Base-by-base conservation (phyloP, 1,140 invertebrate species). In the Chionoecetes opilio region DNA sequence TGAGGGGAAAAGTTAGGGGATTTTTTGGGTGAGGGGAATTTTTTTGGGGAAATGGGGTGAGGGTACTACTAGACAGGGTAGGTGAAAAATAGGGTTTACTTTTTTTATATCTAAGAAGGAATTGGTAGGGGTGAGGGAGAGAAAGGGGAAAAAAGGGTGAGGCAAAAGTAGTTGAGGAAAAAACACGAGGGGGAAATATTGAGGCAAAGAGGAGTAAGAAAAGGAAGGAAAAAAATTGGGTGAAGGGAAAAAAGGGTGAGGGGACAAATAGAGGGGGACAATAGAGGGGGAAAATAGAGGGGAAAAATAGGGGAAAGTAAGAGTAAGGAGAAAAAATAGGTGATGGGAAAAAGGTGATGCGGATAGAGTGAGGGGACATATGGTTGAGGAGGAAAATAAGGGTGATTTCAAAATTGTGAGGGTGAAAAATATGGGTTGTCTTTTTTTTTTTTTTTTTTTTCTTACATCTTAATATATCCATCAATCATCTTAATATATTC, bases 281-380 rank as follows among this genome's bases (percentile, higher is more conserved):
- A 17, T 26, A 34, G 37, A 6, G 46, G 3, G 17, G 17, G 6
- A 3, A 31, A 32, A 6, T 6, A 31, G 21, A 53, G 3, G 38
- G 26, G 41, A 53, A 29, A 32, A 63, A 26, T 29, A 34, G 26
- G 63, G 89, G 53, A 21, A 91, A 0, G 34, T 31, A 63, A 26
- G 31, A 34, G 32, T 41, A 35, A 34, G 34, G 41, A 34, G 37
- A n/a, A 29, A 14, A 46, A 82, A 34, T n/a, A 35, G 34, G 32
- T 26, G 75, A 85, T 35, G 37, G 75, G 82, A 37, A 84, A 32
- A 82, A 35, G n/a, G 63, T 31, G 63, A 82, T 31, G 35, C 75
- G 53, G 63, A 84, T 32, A 92, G 63, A 92, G 91, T 34, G 63
- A 82, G 91, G 63, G n/a, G 63, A 75, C 1, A 75, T 17, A 38